A percentile compares a stretch with the other conserved stretches of the same genome.
Conservation (phyloP, 2,888 invertebrate genomes). For the Calliopum simillimum region DNA sequence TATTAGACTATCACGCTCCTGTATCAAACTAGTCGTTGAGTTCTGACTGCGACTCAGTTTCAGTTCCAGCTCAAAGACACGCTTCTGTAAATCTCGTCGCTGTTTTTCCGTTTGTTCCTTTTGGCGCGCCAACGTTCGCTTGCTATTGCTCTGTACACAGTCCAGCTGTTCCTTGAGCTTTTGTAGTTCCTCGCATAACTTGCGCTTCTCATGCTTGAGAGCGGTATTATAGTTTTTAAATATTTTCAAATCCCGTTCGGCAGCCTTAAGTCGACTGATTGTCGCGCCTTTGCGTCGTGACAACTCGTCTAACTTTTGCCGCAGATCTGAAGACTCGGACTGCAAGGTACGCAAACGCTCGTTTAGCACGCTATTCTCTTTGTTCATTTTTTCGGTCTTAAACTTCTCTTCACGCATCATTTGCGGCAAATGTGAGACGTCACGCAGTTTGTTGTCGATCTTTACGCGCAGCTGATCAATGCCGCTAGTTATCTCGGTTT, state of each 20-base stretch:
- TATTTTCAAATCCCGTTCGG: slow-evolving; percentile 61
- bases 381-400: slow-evolving; percentile 57
- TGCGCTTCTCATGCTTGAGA: slow-evolving; percentile 59
- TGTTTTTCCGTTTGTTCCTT: slow-evolving; percentile 63
- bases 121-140: slow-evolving; percentile 59
- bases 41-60: slow-evolving; percentile 64
- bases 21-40: slow-evolving; percentile 59
- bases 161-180: slow-evolving; percentile 57
- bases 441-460: slow-evolving; percentile 60
- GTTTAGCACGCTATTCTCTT: slow-evolving; percentile 58
- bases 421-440: slow-evolving; percentile 58
- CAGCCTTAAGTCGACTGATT: slow-evolving; percentile 55
- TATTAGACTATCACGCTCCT: slow-evolving; percentile 64
- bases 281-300: slow-evolving; percentile 55
- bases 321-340: slow-evolving; percentile 53
- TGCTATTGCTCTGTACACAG: slow-evolving; percentile 54
- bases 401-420: slow-evolving; percentile 59
- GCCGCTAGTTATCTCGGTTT: slow-evolving; percentile 58
- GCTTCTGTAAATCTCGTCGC: slow-evolving; percentile 60
- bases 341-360: slow-evolving; percentile 56
- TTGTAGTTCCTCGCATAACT: slow-evolving; percentile 55
- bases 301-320: slow-evolving; percentile 60
- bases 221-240: slow-evolving; percentile 61
- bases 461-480: slow-evolving; percentile 59
- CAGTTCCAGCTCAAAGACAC: slow-evolving; percentile 62